Base-by-base conservation (phyloP, 2,113 vertebrate species). In the Halichoeres trimaculatus region DNA sequence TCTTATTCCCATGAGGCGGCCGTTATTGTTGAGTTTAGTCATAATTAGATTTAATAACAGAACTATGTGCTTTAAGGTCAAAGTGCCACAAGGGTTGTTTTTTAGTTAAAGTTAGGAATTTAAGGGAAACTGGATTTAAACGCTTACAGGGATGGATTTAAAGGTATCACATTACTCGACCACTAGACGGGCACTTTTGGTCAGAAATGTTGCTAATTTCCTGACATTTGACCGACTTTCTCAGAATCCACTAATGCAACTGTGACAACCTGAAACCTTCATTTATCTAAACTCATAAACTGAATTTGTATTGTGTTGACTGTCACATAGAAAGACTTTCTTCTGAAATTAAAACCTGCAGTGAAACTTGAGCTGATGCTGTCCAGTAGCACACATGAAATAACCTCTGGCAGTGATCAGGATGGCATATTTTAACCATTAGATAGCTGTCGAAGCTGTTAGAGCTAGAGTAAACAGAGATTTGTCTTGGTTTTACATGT, bases 31-130 rank as follows among this genome's bases (percentile, higher is more conserved):
- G 57, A 59, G 57, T 43, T 73, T 12, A 60, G 8, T 47, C 70
- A 12, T 83, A 84, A 85, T 82, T 85, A 20, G 53, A 82, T 89
- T 89, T 85, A 85, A 85, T 91, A 84, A 82, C 67, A 47, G 9
- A 87, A 59, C 8, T 82, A 82, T 88, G 55, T 72, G 63, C 34
- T 72, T 76, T 78, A 30, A 67, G 63, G 48, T 70, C 56, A 71
- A 58, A 70, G 61, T 68, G 59, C 73, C 78, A 62, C 47, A 48
- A 73, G 80, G 71, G 61, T 70, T 78, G 58, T 73, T 83, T 79
- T 82, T 71, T 48, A 70, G 74, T 65, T 19, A 48, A 70, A 38
- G 13, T 58, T 56, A 54, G 56, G 11, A 77, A 68, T 75, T 84
- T 14, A 70, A 58, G 43, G 52, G 24, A 74, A 73, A 38, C 40